Base-by-base conservation (phyloP, 2,113 vertebrate genomes). In the Limnothrissa miodon region DNA sequence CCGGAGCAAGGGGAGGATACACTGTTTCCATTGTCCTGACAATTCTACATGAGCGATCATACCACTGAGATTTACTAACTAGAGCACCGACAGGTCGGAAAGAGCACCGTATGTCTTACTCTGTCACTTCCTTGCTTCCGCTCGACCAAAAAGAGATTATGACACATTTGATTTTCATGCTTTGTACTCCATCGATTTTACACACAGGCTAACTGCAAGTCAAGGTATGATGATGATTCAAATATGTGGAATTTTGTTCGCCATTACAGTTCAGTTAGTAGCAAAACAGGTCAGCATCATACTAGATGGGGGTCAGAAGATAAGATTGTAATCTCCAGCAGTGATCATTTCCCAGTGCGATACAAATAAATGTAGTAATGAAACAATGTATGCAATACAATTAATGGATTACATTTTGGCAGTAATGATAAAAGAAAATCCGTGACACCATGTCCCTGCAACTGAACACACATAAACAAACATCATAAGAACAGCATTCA, bases 11-110 rank as follows among this genome's bases (percentile, higher is more conserved):
- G 78, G 36, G 70, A 80, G 36, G 62, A 66, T 44, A 83, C 44
- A 74, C 81, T 82, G 83, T 87, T 80, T 87, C 89, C 84, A 88
- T 93, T 92, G 91, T 90, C 85, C 70, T 88, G 90, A 91, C 88
- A 90, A 44, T 91, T 92, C 90, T 90, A 85, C 83, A 78, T 90
- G 88, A 92, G 85, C 88, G 89, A 92, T 89, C 89, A 87, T 87
- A 88, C 89, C 80, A 85, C 89, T 91, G 89, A 92, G 83, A 88
- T 83, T 78, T 78, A 87, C 84, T 80, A 86, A 83, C 36, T 42
- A 86, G 78, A 74, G 25, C 25, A 74, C 29, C 33, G 29, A 74
- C 66, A 74, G 66, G 33, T 74, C 29, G 10, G 29, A 74, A 15
- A 33, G 66, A 36, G 29, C 10, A 17, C 29, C 36, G 66, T 36